These are phyloP conservation scores for Acrossocheilus wenchowensis DNA, from an alignment of 2,797 vertebrate genomes.

Conservation along the genomic window DNA sequence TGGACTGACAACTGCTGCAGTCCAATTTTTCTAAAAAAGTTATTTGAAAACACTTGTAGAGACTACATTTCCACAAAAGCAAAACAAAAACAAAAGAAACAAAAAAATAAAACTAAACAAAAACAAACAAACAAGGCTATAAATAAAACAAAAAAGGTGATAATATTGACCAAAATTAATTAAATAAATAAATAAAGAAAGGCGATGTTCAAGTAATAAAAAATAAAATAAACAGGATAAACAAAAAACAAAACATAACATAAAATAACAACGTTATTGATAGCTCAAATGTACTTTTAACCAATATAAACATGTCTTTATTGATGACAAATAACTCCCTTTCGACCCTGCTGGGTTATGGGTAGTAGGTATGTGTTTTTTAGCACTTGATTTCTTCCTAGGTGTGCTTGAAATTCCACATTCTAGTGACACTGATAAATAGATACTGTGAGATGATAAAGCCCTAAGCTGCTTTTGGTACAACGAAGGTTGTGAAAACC, in stretches of 20 bases:
- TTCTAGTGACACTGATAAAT: constrained; percentile 44
- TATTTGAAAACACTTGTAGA: not conserved
- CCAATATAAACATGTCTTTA: not conserved
- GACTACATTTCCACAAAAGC: not conserved
- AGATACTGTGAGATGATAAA: constrained; percentile 48
- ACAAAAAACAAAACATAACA: not conserved
- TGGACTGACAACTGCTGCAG: not conserved
- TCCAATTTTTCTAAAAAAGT: not conserved
- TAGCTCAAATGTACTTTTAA: not conserved
- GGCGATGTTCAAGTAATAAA: not conserved
- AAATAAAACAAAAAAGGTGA: not conserved
- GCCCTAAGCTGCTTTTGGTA: constrained; percentile 38
- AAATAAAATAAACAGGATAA: not conserved
- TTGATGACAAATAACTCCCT: not conserved
- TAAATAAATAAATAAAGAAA: not conserved
- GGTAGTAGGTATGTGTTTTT: no score
- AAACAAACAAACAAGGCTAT: not conserved
- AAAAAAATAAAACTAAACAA: not conserved
- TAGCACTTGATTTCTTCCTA: constrained; percentile 10
- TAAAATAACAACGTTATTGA: not conserved
- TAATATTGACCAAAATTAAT: not conserved
- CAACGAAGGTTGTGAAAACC: constrained; percentile 27
- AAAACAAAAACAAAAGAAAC: not conserved
- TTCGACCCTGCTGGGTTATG: not conserved
- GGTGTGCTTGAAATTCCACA: constrained; percentile 46